Conservation (phyloP, 2,888 invertebrate genomes). For the Mylabris sibirica region DNA sequence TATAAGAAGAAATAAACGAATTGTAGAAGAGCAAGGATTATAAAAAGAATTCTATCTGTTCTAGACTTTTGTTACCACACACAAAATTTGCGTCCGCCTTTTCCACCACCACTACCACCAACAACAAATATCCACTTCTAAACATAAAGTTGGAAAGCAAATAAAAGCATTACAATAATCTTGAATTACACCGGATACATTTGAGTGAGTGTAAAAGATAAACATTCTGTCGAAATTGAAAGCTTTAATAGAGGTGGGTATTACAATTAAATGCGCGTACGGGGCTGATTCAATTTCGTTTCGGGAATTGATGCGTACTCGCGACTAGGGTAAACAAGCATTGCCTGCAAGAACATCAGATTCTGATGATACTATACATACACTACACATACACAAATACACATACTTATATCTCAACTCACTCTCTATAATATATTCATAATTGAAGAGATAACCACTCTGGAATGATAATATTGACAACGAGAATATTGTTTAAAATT, state of each 20-base stretch:
- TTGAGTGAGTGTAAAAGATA: conserved; percentile 56
- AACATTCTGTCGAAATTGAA: conserved; percentile 60
- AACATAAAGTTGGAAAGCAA: conserved; percentile 48
- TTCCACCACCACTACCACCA: conserved; percentile 9
- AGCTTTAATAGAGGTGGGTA: conserved; percentile 59
- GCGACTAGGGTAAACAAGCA: conserved; percentile 52
- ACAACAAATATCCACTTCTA: conserved; percentile 31
- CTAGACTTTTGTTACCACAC: conserved; percentile 14
- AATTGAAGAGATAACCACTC: conserved; percentile 55
- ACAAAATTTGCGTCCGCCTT: background rate
- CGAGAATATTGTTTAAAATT: conserved; percentile 59
- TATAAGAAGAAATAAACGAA: no score
- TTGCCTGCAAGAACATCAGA: conserved; percentile 43
- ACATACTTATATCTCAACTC: conserved; percentile 45
- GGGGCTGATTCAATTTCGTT: conserved; percentile 59
- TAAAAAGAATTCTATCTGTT: background rate
- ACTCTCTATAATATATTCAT: conserved; percentile 58
- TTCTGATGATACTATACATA: conserved; percentile 31
- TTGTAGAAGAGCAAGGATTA: no score
- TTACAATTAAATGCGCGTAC: conserved; percentile 59
- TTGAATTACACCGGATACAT: conserved; percentile 47
- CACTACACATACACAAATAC: conserved; percentile 27
- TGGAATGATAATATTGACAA: conserved; percentile 61
- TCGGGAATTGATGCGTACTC: conserved; percentile 54
- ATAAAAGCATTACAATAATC: conserved; percentile 52